Percentiles rank a stretch among this genome's conserved stretches.
Conservation (phyloP, 1,140 invertebrate genomes). For the Oppia nitens region DNA sequence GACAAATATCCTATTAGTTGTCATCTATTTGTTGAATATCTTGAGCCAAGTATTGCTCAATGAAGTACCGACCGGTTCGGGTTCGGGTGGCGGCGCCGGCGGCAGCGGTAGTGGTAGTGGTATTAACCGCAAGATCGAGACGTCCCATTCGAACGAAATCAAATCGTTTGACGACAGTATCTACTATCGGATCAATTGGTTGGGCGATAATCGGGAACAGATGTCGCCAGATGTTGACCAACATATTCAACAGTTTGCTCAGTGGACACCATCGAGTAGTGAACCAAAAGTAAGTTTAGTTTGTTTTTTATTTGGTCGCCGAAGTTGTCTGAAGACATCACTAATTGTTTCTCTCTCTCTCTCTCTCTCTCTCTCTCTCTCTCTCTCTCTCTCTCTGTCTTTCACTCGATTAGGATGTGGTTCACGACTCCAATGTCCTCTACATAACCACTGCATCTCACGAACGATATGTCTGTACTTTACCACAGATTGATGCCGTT, state of each 20-base stretch:
- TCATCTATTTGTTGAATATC: too few species aligned
- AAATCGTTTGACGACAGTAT: constrained; percentile 6
- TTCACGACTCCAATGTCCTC: constrained; percentile 25
- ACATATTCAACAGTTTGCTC: background rate
- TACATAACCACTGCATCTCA: constrained; percentile 32
- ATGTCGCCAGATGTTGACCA: background rate
- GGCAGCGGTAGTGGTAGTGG: background rate
- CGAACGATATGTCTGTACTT: constrained; percentile 43
- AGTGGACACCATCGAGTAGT: background rate
- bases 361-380: too few species aligned
- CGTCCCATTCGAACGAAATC: constrained; percentile 3
- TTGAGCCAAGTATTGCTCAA: background rate
- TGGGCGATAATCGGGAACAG: too few species aligned
- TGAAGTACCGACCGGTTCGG: background rate
- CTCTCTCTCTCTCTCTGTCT: too few species aligned
- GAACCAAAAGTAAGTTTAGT: background rate
- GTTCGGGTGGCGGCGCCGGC: too few species aligned
- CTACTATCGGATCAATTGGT: constrained; percentile 9
- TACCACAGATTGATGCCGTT: constrained; percentile 46
- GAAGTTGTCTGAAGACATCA: background rate
- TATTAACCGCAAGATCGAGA: background rate
- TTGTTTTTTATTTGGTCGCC: background rate
- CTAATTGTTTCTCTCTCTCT: too few species aligned
- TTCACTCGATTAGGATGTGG: background rate
- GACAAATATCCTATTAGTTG: too few species aligned